phyloP scores from a whole-genome alignment of 2,888 invertebrate genomes.

The Panorpa germanica region DNA sequence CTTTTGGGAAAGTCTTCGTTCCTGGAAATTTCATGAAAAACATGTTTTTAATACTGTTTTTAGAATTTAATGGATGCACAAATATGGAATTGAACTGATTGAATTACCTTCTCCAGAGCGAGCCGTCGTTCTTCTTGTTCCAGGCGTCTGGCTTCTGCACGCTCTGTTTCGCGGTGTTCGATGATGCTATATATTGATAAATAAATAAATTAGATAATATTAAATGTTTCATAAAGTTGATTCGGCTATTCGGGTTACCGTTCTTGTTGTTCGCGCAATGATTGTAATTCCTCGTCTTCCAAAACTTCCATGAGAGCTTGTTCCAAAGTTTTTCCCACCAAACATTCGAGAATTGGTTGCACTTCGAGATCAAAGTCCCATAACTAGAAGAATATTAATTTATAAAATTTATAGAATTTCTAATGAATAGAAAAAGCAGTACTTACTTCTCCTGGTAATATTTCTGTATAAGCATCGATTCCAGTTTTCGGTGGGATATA shows the following conservation, averaged over 20 bases:
- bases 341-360: slow-evolving; percentile 70
- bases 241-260: slow-evolving; percentile 17
- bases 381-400: slow-evolving; percentile 29
- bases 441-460: slow-evolving; percentile 71
- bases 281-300: slow-evolving; percentile 80
- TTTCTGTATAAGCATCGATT: slow-evolving; percentile 67
- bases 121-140: slow-evolving; percentile 59
- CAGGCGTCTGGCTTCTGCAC: slow-evolving; percentile 61
- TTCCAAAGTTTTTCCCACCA: slow-evolving; percentile 79
- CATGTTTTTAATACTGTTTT: not conserved
- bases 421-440: slow-evolving; percentile 4
- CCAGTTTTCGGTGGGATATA: slow-evolving; percentile 67
- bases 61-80: too few relatives aligned
- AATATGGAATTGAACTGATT: not conserved
- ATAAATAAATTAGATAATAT: slow-evolving; percentile 8
- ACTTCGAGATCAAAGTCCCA: slow-evolving; percentile 89
- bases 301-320: slow-evolving; percentile 78
- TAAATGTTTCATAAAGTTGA: not conserved
- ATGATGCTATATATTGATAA: not conserved
- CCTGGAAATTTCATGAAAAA: slow-evolving; percentile 22
- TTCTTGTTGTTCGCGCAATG: slow-evolving; percentile 48
- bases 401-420: not conserved
- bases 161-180: slow-evolving; percentile 49
- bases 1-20: slow-evolving; percentile 52
- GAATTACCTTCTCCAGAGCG: slow-evolving; percentile 38